Base-by-base conservation (phyloP, 2,888 invertebrate genomes). In the Acanthosepion esculentum region DNA sequence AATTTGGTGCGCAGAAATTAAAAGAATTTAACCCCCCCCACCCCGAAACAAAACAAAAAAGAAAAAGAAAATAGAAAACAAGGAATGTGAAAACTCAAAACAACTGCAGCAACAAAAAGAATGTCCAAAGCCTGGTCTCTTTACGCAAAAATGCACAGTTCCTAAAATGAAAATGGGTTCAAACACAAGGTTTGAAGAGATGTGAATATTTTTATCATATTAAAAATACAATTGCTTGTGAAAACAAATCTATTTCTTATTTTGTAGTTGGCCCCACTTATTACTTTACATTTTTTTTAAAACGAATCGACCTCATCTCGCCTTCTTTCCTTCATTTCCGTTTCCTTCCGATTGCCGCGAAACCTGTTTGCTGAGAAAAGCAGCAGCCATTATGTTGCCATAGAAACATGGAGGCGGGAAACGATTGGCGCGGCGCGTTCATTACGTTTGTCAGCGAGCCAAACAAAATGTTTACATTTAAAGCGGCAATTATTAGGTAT, bases 361-460 rank as follows among this genome's bases (percentile, higher is more conserved):
- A 78, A 15, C 78, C 78, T 5, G n/a, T 78, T 78, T 78, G 78
- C n/a, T 33, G 78, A 78, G 78, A 78, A 78, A 78, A 78, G 78
- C n/a, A 78, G 78, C 78, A 78, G 78, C n/a, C 78, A 78, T 78
- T 78, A 78, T 33, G 78, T 78, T 78, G 33, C 78, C n/a, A 78
- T 78, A 78, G 78, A 78, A n/a, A 78, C 78, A n/a, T n/a, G 23
- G n/a, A n/a, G 78, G 78, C 10, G 78, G n/a, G 78, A 78, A 78
- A 1, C 78, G 15, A 78, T 33, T 78, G 78, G 78, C 78, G n/a
- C 78, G 78, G 10, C 78, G n/a, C 15, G 18, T 78, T 78, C 78
- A 78, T 78, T 59, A 59, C 23, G 59, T 59, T 41, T 78, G 78
- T 78, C n/a, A 78, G 78, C 78, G 78, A 78, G 78, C 78, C 78